Percentiles rank a stretch among this genome's conserved stretches.
phyloP scores from a whole-genome alignment of 2,797 vertebrate species.

The Cossypha heuglini region DNA sequence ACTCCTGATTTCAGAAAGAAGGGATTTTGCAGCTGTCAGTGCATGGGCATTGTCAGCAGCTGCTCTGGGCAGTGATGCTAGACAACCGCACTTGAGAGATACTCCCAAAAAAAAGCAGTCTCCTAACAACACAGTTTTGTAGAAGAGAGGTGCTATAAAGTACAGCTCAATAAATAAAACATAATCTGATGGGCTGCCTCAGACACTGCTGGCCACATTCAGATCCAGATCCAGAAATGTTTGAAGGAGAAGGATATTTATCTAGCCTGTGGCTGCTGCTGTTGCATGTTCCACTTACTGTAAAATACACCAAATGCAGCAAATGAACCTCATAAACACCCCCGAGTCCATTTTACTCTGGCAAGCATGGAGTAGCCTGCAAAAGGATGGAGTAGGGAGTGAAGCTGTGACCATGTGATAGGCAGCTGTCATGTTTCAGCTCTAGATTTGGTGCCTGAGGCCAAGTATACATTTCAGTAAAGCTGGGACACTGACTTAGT shows the following conservation, averaged over 20 bases:
- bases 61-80: neutral
- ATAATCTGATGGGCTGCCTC: neutral
- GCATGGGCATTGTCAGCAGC: neutral
- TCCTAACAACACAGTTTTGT: neutral
- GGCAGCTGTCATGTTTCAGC: neutral
- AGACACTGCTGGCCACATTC: neutral
- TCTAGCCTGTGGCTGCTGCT: neutral
- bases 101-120: neutral
- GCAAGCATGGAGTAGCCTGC: neutral
- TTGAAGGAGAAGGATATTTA: neutral
- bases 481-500: neutral
- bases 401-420: neutral
- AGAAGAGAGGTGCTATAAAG: neutral
- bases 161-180: neutral
- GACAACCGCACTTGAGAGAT: neutral
- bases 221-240: neutral
- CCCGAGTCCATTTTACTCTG: neutral
- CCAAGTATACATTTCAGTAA: neutral
- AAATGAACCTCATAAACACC: neutral
- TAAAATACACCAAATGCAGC: neutral
- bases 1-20: slow-evolving; percentile 8
- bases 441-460: neutral
- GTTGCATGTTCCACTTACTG: neutral
- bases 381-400: neutral
- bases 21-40: neutral